phyloP scores from a whole-genome alignment of 1,140 invertebrate species.

The Carcinoscorpius rotundicauda region DNA sequence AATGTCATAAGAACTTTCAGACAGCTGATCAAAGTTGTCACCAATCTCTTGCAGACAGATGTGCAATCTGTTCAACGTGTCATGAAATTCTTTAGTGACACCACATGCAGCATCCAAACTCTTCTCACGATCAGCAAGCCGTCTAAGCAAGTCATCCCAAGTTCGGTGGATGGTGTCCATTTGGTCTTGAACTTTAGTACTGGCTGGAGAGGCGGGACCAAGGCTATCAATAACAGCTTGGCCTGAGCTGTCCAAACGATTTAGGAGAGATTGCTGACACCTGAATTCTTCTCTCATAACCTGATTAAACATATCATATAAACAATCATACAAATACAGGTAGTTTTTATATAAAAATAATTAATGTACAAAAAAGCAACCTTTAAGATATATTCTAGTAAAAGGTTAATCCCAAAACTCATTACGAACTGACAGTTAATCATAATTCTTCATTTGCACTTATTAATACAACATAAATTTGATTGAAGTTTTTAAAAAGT shows the following conservation, averaged over 20 bases:
- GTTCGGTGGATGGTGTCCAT: slow-evolving; percentile 39
- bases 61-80: slow-evolving; percentile 61
- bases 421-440: too few relatives aligned
- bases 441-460: too few relatives aligned
- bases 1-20: slow-evolving; percentile 51
- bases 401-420: too few relatives aligned
- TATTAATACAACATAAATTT: too few relatives aligned
- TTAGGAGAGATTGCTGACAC: slow-evolving; percentile 74
- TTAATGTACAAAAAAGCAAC: too few relatives aligned
- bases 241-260: slow-evolving; percentile 68
- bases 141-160: slow-evolving; percentile 66
- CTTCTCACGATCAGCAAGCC: slow-evolving; percentile 66
- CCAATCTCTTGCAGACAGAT: slow-evolving; percentile 70
- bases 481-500: too few relatives aligned
- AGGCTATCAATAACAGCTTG: slow-evolving; percentile 58
- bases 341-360: too few relatives aligned
- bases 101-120: slow-evolving; percentile 74
- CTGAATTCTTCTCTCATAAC: slow-evolving; percentile 77
- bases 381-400: too few relatives aligned
- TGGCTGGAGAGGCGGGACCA: slow-evolving; percentile 55
- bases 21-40: slow-evolving; percentile 68
- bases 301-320: too few relatives aligned
- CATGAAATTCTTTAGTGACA: slow-evolving; percentile 79
- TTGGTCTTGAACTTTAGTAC: slow-evolving; percentile 48
- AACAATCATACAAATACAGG: too few relatives aligned